These are phyloP conservation scores for Microctenopoma stevenorrisi DNA, from an alignment of 2,797 vertebrate genomes.

Conservation along the genomic window DNA sequence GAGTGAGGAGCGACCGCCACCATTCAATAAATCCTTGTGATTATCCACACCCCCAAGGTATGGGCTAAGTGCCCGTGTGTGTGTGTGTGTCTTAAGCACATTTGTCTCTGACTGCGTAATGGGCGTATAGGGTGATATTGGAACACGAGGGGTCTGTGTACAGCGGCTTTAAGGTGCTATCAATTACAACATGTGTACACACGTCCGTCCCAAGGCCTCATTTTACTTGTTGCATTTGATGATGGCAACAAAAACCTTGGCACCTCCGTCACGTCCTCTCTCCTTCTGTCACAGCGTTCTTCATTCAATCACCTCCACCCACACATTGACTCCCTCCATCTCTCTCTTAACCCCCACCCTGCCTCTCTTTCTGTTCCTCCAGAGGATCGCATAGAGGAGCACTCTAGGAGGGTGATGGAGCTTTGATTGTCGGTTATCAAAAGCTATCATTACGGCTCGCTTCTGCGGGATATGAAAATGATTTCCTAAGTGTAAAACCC, in stretches of 20 bases:
- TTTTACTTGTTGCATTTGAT: conserved; percentile 64
- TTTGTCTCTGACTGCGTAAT: conserved; percentile 73
- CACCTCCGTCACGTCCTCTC: conserved; percentile 5
- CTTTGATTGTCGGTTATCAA: conserved; percentile 84
- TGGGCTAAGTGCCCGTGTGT: conserved; percentile 44
- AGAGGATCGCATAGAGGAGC: conserved; percentile 68
- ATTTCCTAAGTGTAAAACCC: conserved; percentile 81
- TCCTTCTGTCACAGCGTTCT: conserved; percentile 22
- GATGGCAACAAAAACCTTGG: conserved; percentile 45
- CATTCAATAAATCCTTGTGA: conserved; percentile 85
- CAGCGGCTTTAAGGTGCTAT: conserved; percentile 53
- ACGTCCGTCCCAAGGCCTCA: conserved; percentile 49
- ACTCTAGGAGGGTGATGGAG: conserved; percentile 77
- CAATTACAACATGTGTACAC: conserved; percentile 66
- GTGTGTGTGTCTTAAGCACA: conserved; percentile 40
- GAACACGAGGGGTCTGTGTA: conserved; percentile 52
- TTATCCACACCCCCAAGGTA: conserved; percentile 79
- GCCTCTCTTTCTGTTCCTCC: conserved; percentile 43
- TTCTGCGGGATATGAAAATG: conserved; percentile 79
- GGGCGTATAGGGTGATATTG: conserved; percentile 46
- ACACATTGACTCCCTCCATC: conserved; percentile 39
- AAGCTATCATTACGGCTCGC: conserved; percentile 80
- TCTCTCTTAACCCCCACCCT: conserved; percentile 40
- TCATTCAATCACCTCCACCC: conserved; percentile 14
- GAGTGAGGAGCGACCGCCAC: conserved; percentile 76